Evolutionary conservation across 2,797 vertebrate species (phyloP).

Genomic region (Sebastes kiyomatsui): DNA sequence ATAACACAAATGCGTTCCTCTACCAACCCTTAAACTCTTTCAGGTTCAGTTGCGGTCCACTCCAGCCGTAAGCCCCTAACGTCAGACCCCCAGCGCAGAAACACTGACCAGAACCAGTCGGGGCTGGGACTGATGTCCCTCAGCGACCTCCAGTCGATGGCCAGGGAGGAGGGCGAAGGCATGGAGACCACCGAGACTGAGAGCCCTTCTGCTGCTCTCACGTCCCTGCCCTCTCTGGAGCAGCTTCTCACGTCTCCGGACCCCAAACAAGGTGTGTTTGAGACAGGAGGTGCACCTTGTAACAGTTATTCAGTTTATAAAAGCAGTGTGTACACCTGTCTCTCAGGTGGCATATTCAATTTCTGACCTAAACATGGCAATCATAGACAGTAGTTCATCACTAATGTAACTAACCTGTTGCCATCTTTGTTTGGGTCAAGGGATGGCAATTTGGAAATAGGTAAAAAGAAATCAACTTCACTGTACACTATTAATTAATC

Average conservation of each 20-base stretch:
- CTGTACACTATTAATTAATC: not conserved
- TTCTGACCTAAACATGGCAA: not conserved
- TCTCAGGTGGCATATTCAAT: not conserved
- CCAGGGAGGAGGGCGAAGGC: constrained; percentile 94
- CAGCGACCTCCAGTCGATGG: constrained; percentile 86
- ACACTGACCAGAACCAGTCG: constrained; percentile 51
- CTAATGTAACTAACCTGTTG: no score
- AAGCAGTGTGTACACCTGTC: not conserved
- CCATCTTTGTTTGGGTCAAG: not conserved
- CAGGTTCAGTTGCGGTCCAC: constrained; percentile 81
- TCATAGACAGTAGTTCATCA: no score
- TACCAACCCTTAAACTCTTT: not conserved
- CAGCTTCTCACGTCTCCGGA: constrained; percentile 91
- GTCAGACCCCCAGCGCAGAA: constrained; percentile 80
- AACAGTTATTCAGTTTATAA: not conserved
- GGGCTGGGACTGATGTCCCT: constrained; percentile 78
- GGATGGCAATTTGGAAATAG: not conserved
- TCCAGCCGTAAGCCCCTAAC: constrained; percentile 78
- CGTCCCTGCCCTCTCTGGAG: constrained; percentile 88
- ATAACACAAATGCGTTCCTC: not conserved
- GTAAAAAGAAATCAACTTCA: not conserved
- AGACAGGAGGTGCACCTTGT: not conserved
- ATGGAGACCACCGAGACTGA: constrained; percentile 96
- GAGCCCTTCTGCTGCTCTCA: constrained; percentile 83
- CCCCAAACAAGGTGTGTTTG: constrained; percentile 80